Evolutionary conservation across 2,113 vertebrate genomes (phyloP).

Genomic region (Pongo pygmaeus): DNA sequence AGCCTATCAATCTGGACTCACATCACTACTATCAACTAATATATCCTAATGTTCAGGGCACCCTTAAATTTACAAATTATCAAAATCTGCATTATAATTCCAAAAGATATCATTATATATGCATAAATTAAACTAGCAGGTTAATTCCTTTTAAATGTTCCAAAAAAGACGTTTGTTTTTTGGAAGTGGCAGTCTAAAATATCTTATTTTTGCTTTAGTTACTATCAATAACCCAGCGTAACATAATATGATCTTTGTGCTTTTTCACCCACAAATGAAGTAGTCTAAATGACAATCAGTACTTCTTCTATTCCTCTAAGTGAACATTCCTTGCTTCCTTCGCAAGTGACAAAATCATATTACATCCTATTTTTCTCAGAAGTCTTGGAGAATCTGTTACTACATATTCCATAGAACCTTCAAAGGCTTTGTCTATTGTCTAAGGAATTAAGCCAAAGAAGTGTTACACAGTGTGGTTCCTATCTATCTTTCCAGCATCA

Average conservation of each 20-base stretch:
- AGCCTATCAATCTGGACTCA: neutral
- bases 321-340: neutral
- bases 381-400: neutral
- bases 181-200: neutral
- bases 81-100: constrained; percentile 17
- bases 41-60: neutral
- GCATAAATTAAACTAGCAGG: neutral
- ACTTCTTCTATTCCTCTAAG: neutral
- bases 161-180: neutral
- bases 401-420: neutral
- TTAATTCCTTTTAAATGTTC: neutral
- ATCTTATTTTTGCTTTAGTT: neutral
- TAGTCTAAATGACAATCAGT: neutral
- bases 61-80: neutral
- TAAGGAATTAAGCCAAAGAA: neutral
- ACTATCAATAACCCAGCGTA: neutral
- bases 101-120: neutral
- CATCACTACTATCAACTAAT: neutral
- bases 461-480: neutral
- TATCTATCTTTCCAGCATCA: neutral
- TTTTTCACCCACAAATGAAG: neutral
- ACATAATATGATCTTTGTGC: neutral
- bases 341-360: neutral
- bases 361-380: neutral
- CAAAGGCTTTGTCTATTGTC: neutral